Conservation (phyloP, 2,888 invertebrate genomes). For the Epinotia ramella region DNA sequence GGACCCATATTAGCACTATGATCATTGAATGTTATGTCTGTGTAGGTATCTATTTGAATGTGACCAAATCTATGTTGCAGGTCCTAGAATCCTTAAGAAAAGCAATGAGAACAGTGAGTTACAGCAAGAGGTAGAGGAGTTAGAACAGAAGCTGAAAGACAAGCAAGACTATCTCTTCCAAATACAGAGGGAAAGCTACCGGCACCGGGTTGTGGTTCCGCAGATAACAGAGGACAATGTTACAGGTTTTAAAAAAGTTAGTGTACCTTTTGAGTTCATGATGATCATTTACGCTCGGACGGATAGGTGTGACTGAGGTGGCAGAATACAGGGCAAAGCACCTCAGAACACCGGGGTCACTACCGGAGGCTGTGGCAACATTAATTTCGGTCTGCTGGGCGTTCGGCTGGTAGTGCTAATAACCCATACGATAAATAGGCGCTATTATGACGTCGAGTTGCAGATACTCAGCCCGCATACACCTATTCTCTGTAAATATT, state of each 20-base stretch:
- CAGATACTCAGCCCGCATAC: too few relatives aligned
- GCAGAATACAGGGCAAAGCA: too few relatives aligned
- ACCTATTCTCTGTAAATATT: too few relatives aligned
- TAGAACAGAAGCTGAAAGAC: constrained; percentile 38
- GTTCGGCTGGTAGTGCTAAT: too few relatives aligned
- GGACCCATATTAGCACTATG: too few relatives aligned
- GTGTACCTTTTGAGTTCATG: not conserved
- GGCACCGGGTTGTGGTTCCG: constrained; percentile 6
- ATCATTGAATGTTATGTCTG: not conserved
- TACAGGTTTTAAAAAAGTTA: constrained; percentile 24
- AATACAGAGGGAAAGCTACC: constrained; percentile 33
- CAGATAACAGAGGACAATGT: constrained; percentile 10
- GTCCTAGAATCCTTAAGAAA: constrained; percentile 29
- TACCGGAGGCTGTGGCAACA: too few relatives aligned
- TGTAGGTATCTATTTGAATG: not conserved
- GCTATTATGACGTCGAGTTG: too few relatives aligned
- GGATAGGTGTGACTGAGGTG: too few relatives aligned
- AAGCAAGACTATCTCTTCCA: constrained; percentile 42
- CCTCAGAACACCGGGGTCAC: too few relatives aligned
- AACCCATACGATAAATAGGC: too few relatives aligned
- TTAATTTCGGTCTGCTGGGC: too few relatives aligned
- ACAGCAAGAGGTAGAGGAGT: constrained; percentile 26
- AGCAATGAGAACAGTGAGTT: constrained; percentile 31
- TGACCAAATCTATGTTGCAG: not conserved
- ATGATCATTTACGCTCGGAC: too few relatives aligned